These are phyloP conservation scores for Thunnus thynnus DNA, from an alignment of 2,113 vertebrate species.

Conservation along the genomic window DNA sequence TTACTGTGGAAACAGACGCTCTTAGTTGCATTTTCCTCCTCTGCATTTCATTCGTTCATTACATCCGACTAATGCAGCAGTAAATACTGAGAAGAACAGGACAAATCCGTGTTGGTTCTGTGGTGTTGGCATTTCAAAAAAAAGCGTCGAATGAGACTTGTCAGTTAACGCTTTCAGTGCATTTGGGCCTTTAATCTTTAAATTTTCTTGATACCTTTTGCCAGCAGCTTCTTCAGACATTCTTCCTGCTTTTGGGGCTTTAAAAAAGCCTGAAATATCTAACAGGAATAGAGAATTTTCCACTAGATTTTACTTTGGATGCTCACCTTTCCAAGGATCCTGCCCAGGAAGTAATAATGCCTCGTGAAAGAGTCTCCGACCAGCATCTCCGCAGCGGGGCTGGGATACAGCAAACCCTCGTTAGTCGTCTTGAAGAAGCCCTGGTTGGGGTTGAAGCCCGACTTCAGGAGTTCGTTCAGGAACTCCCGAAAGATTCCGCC, in stretches of 20 bases:
- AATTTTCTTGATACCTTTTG: background rate
- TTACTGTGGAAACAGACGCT: too few relatives aligned
- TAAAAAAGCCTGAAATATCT: background rate
- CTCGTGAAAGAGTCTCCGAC: slow-evolving; percentile 94
- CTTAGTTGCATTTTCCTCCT: too few relatives aligned
- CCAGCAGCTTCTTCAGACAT: background rate
- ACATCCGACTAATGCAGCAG: too few relatives aligned
- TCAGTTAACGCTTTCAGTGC: too few relatives aligned
- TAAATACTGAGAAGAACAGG: too few relatives aligned
- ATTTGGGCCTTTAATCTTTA: background rate
- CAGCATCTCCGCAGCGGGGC: slow-evolving; percentile 94
- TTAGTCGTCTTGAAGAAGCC: slow-evolving; percentile 98
- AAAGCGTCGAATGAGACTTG: too few relatives aligned
- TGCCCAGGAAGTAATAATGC: slow-evolving; percentile 98
- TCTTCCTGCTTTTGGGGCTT: background rate
- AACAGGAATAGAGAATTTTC: background rate
- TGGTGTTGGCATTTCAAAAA: too few relatives aligned
- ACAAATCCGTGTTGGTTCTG: too few relatives aligned
- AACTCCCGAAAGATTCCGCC: slow-evolving; percentile 99
- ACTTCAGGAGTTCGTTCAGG: slow-evolving; percentile 96
- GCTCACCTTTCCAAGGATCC: slow-evolving; percentile 98
- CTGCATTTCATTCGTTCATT: too few relatives aligned
- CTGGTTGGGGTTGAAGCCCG: slow-evolving; percentile 98
- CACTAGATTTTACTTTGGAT: background rate
- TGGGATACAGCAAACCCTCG: slow-evolving; percentile 95